Evolutionary conservation across 2,113 vertebrate species (phyloP).

Genomic region (Dicentrarchus labrax): DNA sequence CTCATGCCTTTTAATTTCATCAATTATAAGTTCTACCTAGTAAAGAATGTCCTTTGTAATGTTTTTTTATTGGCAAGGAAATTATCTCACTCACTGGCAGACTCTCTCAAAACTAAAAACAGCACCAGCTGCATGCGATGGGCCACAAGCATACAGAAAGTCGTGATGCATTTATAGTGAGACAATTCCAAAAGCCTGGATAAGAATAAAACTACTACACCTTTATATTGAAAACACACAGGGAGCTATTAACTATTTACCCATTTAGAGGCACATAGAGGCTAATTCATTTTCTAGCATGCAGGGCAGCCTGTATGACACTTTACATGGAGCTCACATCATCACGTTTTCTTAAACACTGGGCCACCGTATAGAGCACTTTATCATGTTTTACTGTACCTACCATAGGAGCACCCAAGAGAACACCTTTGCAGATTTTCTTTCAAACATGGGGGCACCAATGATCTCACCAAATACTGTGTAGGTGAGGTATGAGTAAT

Average conservation of each 20-base stretch:
- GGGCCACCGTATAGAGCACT: too few species aligned
- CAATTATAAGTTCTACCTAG: not conserved
- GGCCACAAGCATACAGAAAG: too few species aligned
- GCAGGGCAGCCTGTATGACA: too few species aligned
- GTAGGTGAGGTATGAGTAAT: constrained; percentile 16
- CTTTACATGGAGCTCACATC: too few species aligned
- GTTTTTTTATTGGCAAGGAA: not conserved
- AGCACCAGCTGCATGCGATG: too few species aligned
- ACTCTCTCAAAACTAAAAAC: too few species aligned
- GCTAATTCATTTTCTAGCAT: too few species aligned
- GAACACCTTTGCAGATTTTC: not conserved
- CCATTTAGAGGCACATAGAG: too few species aligned
- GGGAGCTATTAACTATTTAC: too few species aligned
- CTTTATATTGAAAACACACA: too few species aligned
- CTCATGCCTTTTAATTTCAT: not conserved
- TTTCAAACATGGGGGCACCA: not conserved
- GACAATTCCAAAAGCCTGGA: not conserved
- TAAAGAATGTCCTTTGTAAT: not conserved
- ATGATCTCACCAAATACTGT: not conserved
- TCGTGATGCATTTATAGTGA: not conserved
- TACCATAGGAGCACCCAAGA: not conserved
- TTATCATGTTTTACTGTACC: too few species aligned
- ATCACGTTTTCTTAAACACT: too few species aligned
- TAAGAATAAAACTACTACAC: not conserved
- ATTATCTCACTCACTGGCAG: not conserved